Evolutionary conservation across 2,113 vertebrate species (phyloP), one percentile per base, ranked within the genome.

Genomic region (Cyanoliseus patagonus): DNA sequence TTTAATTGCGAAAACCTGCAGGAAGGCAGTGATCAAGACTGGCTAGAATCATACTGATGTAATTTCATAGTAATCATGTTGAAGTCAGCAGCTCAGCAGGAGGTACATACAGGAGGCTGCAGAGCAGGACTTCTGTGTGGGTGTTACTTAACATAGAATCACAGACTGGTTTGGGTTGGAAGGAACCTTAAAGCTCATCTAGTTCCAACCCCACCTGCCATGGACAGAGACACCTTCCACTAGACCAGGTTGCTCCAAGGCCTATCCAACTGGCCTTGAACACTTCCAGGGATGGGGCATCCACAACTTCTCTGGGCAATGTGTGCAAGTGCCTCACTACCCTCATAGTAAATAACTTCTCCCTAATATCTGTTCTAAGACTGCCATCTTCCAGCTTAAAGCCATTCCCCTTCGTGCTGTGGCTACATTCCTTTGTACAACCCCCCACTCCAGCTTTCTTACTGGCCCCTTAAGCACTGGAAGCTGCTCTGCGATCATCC

Each of bases 251-350:
- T 53, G 25, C 39, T 55, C n/a, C 14, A 19, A 68, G 24, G 17
- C 11, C 44, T 0, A 0, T 61, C 30, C 39, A 68, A 0, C n/a
- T 13, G 24, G 11, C 44, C 46, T 62, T 33, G 52, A 31, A 2
- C 39, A 53, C 11, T 68, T 0, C 17, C n/a, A 75, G 39, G 61
- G 37, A 30, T 59, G 59, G 27, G 23, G 33, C 44, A 85, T 33
- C 44, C 67, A 22, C 44, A 73, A 28, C 28, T 46, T 0, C 16
- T 59, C n/a, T 91, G 51, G 33, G 17, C 23, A 35, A 0, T 8
- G 47, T 47, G 37, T 37, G 23, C 28, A 55, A 27, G 30, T 7
- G 24, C 3, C 59, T 62, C 23, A 35, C 15, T 17, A 37, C 59
- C 15, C 59, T 62, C 59, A 27, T 17, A 37, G 59, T 37, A 27